A percentile compares a stretch with the other conserved stretches of the same genome.
Conservation (phyloP, 2,113 vertebrate genomes). For the Plecturocebus donacophilus region DNA sequence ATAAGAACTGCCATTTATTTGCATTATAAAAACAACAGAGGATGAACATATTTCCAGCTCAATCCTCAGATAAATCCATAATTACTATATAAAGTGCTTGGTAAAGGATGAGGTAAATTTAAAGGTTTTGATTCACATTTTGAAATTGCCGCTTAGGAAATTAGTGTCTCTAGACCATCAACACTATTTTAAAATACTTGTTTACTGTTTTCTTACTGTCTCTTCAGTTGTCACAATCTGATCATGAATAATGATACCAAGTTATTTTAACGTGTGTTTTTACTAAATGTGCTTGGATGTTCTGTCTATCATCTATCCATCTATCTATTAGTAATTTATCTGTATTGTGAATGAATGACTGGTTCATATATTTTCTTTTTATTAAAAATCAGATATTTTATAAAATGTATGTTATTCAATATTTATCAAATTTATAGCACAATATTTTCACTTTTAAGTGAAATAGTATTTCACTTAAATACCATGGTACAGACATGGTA, state of each 20-base stretch:
- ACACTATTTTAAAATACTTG: background rate
- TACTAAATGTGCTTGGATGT: background rate
- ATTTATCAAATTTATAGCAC: background rate
- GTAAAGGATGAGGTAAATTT: background rate
- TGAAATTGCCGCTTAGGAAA: background rate
- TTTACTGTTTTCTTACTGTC: background rate
- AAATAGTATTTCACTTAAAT: too few species aligned
- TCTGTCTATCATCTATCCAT: background rate
- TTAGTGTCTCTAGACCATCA: background rate
- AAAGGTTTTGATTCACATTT: background rate
- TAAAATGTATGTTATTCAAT: background rate
- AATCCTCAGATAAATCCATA: background rate
- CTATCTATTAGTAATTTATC: background rate
- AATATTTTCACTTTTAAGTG: background rate
- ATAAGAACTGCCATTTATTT: background rate
- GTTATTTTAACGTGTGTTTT: constrained; percentile 1
- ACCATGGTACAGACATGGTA: background rate
- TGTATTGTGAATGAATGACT: background rate
- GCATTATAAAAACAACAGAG: background rate
- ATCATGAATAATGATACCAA: background rate
- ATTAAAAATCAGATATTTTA: background rate
- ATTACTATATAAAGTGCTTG: background rate
- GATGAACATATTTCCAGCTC: background rate
- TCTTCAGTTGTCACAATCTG: background rate
- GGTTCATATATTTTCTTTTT: background rate